Evolutionary conservation across 2,797 vertebrate species (phyloP), one percentile per base, ranked within the genome.

Genomic region (Semotilus atromaculatus): DNA sequence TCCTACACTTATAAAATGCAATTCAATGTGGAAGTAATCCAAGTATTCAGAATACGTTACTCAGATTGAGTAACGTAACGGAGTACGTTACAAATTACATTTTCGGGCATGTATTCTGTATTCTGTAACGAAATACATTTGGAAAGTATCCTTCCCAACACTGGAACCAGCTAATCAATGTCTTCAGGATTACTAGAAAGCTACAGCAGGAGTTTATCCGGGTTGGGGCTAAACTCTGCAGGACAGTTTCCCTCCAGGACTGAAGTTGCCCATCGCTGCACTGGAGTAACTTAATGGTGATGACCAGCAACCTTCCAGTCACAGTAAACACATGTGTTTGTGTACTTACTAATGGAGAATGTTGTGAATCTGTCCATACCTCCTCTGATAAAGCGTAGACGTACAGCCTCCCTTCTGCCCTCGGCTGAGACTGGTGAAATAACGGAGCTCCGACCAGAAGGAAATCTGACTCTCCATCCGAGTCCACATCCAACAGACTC

Each of bases 381-480:
- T 93, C 5, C 18, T 88, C 18, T 68, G 89, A 91, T n/a, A 94
- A 89, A 8, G n/a, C 43, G 86, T 96, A 97, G 87, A 95, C 36
- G 31, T 94, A 94, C 68, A 97, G 90, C 21, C 79, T 91, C 13
- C 97, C 97, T 86, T 96, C 97, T 88, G 82, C 92, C 62, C 87
- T 91, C 36, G 92, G 93, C 14, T 90, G 86, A 60, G 89, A 58
- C 21, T 92, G 92, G 75, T 94, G 93, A 90, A 95, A 95, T 68
- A 93, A 58, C 0, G 95, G 96, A 0, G 95, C 96, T 48, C 96
- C 97, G 36, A 97, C 93, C 88, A 97, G 89, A 45, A 97, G 91
- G 86, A 97, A 94, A 67, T 97, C 97, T 6, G 92, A 95, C 85
- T 94, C 74, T 2, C 88, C 87, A 23, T 97, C 93, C 18, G 90